phyloP scores from a whole-genome alignment of 2,113 vertebrate genomes.

The Clupea harengus region DNA sequence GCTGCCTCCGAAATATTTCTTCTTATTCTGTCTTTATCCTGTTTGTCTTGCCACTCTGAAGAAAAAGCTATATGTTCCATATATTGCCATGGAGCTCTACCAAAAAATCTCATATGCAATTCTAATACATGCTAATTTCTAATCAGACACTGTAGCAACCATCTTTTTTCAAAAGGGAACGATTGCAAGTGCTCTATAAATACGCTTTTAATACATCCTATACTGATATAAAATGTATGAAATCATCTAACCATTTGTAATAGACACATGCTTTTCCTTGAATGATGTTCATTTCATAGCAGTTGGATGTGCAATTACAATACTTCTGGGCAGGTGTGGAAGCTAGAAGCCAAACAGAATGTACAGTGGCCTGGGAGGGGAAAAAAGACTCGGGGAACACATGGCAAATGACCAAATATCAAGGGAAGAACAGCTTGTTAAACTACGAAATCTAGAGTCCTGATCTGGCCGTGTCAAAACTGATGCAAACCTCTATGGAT shows the following conservation, averaged over 20 bases:
- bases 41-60: neutral
- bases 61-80: neutral
- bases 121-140: neutral
- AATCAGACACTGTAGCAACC: neutral
- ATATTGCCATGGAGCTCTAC: neutral
- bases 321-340: neutral
- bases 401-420: neutral
- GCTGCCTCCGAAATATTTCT: neutral
- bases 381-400: neutral
- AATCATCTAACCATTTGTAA: neutral
- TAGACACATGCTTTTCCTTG: neutral
- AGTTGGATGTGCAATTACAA: neutral
- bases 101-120: neutral
- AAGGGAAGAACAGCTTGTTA: neutral
- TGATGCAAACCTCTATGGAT: neutral
- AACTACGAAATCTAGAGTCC: neutral
- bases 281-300: neutral
- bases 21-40: neutral
- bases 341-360: neutral
- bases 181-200: no score
- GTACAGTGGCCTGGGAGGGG: neutral
- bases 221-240: neutral
- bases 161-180: no score
- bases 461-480: neutral
- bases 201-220: no score